Base-by-base conservation (phyloP, 2,113 vertebrate genomes). In the Podilymbus podiceps region DNA sequence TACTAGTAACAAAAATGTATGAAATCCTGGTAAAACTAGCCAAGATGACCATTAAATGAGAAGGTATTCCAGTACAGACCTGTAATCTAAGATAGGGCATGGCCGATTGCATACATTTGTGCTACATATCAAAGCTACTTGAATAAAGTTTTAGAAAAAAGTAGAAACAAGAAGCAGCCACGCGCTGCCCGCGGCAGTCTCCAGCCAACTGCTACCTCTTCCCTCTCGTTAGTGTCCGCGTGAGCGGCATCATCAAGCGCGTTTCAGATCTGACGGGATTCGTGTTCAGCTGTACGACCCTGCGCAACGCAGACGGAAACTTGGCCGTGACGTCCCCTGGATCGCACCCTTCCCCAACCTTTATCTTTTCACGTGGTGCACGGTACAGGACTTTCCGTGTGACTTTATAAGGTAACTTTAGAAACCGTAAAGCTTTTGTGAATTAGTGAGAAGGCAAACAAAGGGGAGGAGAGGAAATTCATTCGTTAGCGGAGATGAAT, bases 51-150 rank as follows among this genome's bases (percentile, higher is more conserved):
- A 47, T 11, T 27, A 52, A 15, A 44, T 0, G 59, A 77, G 95
- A 59, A 55, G 89, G 40, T 66, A 35, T 47, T 83, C 90, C 93
- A 93, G 93, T 50, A 77, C 40, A 50, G 92, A 60, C 44, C 55
- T 7, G 66, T 27, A 58, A 42, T 15, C 77, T 5, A 67, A 89
- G 88, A 75, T 17, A 50, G 60, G 33, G 27, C 89, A 15, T 0
- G 79, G 77, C 28, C 16, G 58, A 66, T 63, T 12, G 35, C 91
- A 28, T 44, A 76, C 63, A 17, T 62, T 9, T 11, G 66, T 91
- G 53, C 95, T 73, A 74, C 91, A 69, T 66, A 44, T 72, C 94
- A 58, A 86, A 88, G 92, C 62, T 93, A 87, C 88, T 91, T 80
- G 6, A 11, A 60, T 53, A 28, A 79, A 69, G 58, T 31, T 79